Evolutionary conservation across 2,888 invertebrate species (phyloP).

Genomic region (Herminia tarsipennalis): DNA sequence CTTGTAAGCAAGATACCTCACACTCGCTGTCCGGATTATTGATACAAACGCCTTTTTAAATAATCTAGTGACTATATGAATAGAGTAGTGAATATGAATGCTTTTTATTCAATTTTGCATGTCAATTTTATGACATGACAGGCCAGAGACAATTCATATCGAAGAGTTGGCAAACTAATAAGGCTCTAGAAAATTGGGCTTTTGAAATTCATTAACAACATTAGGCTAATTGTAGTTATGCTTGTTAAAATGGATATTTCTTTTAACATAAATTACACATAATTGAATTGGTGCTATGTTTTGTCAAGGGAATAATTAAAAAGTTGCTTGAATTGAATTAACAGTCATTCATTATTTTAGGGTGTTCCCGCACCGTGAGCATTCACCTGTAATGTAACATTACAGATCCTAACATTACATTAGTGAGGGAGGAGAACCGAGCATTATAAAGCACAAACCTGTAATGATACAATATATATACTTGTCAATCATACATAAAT

Average conservation of each 20-base stretch:
- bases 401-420: too few relatives aligned
- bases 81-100: slow-evolving; percentile 57
- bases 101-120: slow-evolving; percentile 63
- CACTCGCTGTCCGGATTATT: slow-evolving; percentile 91
- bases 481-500: too few relatives aligned
- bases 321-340: slow-evolving; percentile 26
- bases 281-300: slow-evolving; percentile 77
- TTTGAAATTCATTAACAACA: slow-evolving; percentile 24
- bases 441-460: too few relatives aligned
- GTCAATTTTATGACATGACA: slow-evolving; percentile 61
- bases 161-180: slow-evolving; percentile 19
- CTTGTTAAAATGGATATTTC: slow-evolving; percentile 30
- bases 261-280: slow-evolving; percentile 40
- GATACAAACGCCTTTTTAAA: slow-evolving; percentile 63
- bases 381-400: too few relatives aligned
- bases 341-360: too few relatives aligned
- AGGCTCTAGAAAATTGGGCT: slow-evolving; percentile 36
- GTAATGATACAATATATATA: too few relatives aligned
- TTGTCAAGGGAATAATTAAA: slow-evolving; percentile 30
- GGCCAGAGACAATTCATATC: slow-evolving; percentile 57
- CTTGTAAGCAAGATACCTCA: slow-evolving; percentile 86
- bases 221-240: slow-evolving; percentile 28
- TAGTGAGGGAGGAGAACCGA: too few relatives aligned
- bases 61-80: slow-evolving; percentile 48
- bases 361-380: too few relatives aligned